These are phyloP conservation scores for Julus scandinavius DNA, from an alignment of 2,888 invertebrate species.

Conservation along the genomic window DNA sequence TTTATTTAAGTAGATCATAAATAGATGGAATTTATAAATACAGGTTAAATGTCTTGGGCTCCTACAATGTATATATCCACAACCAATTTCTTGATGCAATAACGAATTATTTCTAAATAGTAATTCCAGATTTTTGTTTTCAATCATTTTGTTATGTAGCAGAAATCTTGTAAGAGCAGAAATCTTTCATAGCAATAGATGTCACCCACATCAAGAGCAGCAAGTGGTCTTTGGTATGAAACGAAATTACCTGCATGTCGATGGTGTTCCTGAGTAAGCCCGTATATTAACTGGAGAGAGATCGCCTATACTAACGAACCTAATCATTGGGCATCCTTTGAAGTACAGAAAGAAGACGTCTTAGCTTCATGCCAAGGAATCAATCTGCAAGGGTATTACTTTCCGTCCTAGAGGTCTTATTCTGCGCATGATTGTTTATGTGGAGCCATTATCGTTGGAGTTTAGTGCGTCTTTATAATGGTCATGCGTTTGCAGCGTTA, in stretches of 20 bases:
- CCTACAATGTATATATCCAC: too few species aligned
- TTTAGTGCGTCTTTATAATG: constrained; percentile 25
- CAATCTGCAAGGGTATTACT: constrained; percentile 7
- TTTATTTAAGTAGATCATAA: too few species aligned
- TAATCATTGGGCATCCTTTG: constrained; percentile 36
- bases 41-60: too few species aligned
- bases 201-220: background rate
- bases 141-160: too few species aligned
- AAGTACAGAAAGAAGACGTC: background rate
- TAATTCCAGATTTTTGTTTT: too few species aligned
- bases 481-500: background rate
- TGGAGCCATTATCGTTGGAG: background rate
- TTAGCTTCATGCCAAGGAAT: background rate
- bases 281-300: constrained; percentile 4
- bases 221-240: constrained; percentile 1
- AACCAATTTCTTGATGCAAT: too few species aligned
- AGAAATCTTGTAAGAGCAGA: background rate
- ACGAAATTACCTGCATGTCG: constrained; percentile 9
- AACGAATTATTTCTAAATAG: too few species aligned
- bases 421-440: constrained; percentile 12
- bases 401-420: constrained; percentile 16
- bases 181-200: background rate
- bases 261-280: background rate
- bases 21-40: too few species aligned
- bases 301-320: constrained; percentile 11